Base-by-base conservation (phyloP, 2,113 vertebrate genomes). In the Sardina pilchardus region DNA sequence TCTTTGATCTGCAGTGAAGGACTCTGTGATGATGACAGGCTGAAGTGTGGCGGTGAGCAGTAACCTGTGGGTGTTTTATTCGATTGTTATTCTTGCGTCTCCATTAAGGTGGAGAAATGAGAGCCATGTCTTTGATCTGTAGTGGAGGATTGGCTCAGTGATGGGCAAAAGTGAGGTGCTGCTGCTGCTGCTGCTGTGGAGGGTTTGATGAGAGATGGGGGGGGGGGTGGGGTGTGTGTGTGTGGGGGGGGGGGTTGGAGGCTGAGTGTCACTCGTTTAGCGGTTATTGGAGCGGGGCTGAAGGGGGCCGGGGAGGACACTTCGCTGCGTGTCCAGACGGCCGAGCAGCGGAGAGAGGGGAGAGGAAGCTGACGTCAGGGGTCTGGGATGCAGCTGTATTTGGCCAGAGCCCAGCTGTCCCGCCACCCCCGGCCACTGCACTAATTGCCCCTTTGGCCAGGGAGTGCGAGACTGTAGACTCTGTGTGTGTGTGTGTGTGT, bases 371-470 rank as follows among this genome's bases (percentile, higher is more conserved):
- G 56, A 59, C 21, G n/a, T 71, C 63, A 26, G 67, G 45, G 34
- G 34, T 17, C 71, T 81, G 71, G 47, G 84, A 16, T 45, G 30
- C 47, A 45, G 75, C 45, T 30, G 43, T 36, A 53, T 16, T n/a
- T 53, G 84, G 43, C 16, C 34, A 17, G 17, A 36, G 26, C 36
- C 26, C 56, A 17, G 82, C 83, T 84, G 24, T 24, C 1, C 67
- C 67, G 10, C 30, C 67, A 34, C 67, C 67, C 67, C 26, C 67
- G 3, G 3, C 30, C 30, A 3, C 71, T 4, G 19, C 71, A 34
- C 71, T 78, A 78, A 78, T 78, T 78, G 71, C 39, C 71, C 71
- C 71, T 78, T 78, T 78, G 71, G 71, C 71, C 71, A 78, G 30
- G 30, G 71, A 78, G 71, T 78, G 71, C 30, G 14, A 78, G 71